Base-by-base conservation (phyloP, 1,140 invertebrate species). In the Drosophila erecta region DNA sequence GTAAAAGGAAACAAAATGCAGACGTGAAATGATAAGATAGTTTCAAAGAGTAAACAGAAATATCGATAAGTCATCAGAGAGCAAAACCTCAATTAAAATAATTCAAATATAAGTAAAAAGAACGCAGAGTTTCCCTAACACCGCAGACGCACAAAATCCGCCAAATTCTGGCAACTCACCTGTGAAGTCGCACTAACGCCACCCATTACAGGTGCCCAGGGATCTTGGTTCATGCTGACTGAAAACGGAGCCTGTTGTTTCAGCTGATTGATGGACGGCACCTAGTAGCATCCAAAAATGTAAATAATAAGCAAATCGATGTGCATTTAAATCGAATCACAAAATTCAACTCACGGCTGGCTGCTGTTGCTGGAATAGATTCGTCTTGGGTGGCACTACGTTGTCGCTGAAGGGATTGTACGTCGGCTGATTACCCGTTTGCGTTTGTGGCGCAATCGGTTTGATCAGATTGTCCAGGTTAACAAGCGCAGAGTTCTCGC, bases 401-500 rank as follows among this genome's bases (percentile, higher is more conserved):
- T 75, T 85, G 61, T 92, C 92, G 69, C 90, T 91, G 61, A 92
- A 92, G 24, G 92, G 92, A 92, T 92, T 92, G 43, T 92, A 92
- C 57, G 92, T 91, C 37, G 79, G 79, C 12, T 71, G 61, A 38
- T 58, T 79, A 27, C 77, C 83, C 17, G 78, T 30, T 58, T 81
- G 85, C 15, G 77, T 70, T 55, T 92, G 90, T 12, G 91, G 75
- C 59, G 76, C 75, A 30, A 79, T 86, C 15, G 95, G 94, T 79
- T 96, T 97, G 65, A 99, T 96, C 86, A 99, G 94, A 93, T 98
- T 98, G 93, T 99, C 98, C 85, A 99, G 94, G 94, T 99, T 99
- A 43, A 99, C 98, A 64, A 99, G 94, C 75, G 95, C 95, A 20
- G 97, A 98, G 93, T 99, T 99, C 93, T 98, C 97, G 17, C 98